phyloP scores from a whole-genome alignment of 2,797 vertebrate genomes.

The Borostomias antarcticus region DNA sequence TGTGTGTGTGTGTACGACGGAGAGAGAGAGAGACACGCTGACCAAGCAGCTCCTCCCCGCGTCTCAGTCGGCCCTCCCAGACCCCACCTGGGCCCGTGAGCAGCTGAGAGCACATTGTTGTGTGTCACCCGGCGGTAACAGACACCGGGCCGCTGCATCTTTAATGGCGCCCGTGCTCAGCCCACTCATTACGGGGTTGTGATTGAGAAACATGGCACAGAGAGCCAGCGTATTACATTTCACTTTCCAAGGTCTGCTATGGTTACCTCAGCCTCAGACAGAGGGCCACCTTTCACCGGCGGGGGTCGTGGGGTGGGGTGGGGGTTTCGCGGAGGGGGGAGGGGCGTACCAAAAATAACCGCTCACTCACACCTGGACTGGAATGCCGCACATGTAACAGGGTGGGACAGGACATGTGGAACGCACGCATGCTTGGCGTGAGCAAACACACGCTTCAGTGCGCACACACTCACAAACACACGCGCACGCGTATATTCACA shows the following conservation, averaged over 20 bases:
- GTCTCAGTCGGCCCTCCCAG: constrained; percentile 13
- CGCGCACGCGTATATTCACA: neutral
- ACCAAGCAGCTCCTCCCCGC: constrained; percentile 22
- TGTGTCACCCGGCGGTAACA: constrained; percentile 64
- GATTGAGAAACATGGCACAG: constrained; percentile 74
- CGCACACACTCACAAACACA: neutral
- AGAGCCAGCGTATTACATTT: constrained; percentile 73
- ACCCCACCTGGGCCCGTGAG: constrained; percentile 22
- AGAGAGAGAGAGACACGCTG: neutral
- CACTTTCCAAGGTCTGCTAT: constrained; percentile 83
- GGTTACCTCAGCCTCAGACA: constrained; percentile 78
- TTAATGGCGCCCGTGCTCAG: constrained; percentile 67
- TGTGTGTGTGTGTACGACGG: neutral
- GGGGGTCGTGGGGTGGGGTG: neutral
- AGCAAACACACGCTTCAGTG: neutral
- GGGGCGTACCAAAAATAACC: constrained; percentile 61
- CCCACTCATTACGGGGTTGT: constrained; percentile 78
- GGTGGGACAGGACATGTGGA: neutral
- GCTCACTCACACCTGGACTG: constrained; percentile 28
- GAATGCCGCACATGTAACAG: constrained; percentile 9
- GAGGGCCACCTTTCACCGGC: constrained; percentile 72
- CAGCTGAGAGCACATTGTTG: constrained; percentile 58
- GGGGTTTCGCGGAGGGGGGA: constrained; percentile 2
- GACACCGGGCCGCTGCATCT: constrained; percentile 75
- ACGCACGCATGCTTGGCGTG: neutral